Evolutionary conservation across 2,113 vertebrate species (phyloP), one percentile per base, ranked within the genome.

Genomic region (Clarias batrachus): DNA sequence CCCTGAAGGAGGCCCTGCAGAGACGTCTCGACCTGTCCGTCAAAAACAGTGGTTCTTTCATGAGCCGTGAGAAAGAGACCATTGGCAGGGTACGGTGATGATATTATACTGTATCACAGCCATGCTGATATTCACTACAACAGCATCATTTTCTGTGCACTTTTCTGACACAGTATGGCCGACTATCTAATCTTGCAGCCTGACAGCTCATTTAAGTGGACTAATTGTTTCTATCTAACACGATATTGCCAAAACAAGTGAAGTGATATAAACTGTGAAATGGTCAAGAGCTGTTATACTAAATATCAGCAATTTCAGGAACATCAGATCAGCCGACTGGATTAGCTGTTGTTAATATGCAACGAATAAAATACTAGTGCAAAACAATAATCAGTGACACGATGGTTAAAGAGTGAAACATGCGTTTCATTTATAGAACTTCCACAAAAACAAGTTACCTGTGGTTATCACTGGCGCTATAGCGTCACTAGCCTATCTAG

Each of bases 1-100:
- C 96, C 60, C 86, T 95, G 3, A 96, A 97, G 74, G 97, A 98
- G 84, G 95, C 94, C 33, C 85, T 86, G 0, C 94, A 94, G 88
- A 94, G 94, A 83, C 95, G 92, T 91, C 92, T 98, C 88, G 96
- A 98, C 41, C 91, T 97, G 68, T 96, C 95, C 0, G 96, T 98
- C 86, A 98, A 98, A 92, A 96, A 97, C 89, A 96, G 90, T 0
- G 93, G 95, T 63, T 97, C 97, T 87, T 98, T 98, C 91, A 96
- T 98, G 95, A 96, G 97, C 52, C 93, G 97, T 88, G 97, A 97
- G 87, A 95, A 92, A 79, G 97, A 98, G 91, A 92, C 95, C 19
- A 93, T 98, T 37, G 97, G 97, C 81, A 98, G 97, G 96, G 97
- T 98, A 91, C 65, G 65, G 48, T 30, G 27, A 63, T 59, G 19